Evolutionary conservation across 2,888 invertebrate species (phyloP), one percentile per base, ranked within the genome.

Genomic region (Cryptocephalus primarius): DNA sequence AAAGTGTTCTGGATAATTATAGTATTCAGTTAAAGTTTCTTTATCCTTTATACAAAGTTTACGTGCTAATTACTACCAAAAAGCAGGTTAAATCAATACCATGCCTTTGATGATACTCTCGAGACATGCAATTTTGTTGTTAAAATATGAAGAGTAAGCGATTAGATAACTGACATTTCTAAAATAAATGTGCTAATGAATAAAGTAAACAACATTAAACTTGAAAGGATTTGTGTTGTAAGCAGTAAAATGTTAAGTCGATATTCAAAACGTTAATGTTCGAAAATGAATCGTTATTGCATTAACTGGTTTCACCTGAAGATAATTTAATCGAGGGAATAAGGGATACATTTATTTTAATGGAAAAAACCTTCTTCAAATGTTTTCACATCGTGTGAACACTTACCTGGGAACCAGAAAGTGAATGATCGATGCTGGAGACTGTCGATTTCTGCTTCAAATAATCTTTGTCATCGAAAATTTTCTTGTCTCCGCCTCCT

Each of bases 401-500:
- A 59, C 65, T 72, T 72, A 77, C 77, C 75, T 77, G 76, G 56
- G 76, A 74, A 52, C 69, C 68, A 59, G 74, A 72, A 52, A 75
- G 65, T 60, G 75, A 75, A 63, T 74, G 72, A 58, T 74, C 71
- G 59, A 73, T 70, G 64, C 75, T 75, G 50, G 75, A 76, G 67
- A 63, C 56, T 33, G 60, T 61, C n/a, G 69, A 65, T 50, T 58
- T 61, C 75, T 90, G 88, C 74, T 85, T 87, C 69, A 90, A 79
- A 75, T 91, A 91, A 54, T 87, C 87, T 75, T 87, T 89, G 73
- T 91, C 91, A 68, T 91, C 88, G 71, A 90, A 91, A 65, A 92
- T 92, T 76, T 91, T 93, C 73, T 88, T 86, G 58, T 91, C 89
- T 42, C 94, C 94, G 52, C 94, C 94, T 60, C 91, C 88, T 48